Base-by-base conservation (phyloP, 2,797 vertebrate species). In the Atherinosoma microstoma region DNA sequence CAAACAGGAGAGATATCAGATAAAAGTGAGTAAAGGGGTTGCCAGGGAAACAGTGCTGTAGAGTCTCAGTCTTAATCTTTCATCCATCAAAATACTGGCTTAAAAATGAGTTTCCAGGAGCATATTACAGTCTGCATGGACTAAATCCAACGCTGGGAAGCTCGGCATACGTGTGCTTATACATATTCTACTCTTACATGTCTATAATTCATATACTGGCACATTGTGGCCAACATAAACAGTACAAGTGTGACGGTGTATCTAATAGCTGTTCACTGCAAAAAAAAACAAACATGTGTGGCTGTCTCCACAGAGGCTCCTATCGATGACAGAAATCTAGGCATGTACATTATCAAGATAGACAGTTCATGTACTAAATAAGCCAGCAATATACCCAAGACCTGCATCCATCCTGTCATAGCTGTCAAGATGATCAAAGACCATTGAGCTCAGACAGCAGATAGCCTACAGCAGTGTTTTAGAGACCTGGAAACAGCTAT, bases 31-130 rank as follows among this genome's bases (percentile, higher is more conserved):
- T 83, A 84, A 87, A 83, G 51, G 15, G 78, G 94, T 94, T 94
- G 91, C 93, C 91, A 94, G 56, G 91, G 94, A 93, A 94, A 94
- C 94, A 87, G 86, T 56, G 76, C 78, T 72, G 84, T 78, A 64
- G 83, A 93, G 84, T 78, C 88, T 78, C 71, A 22, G 80, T 87
- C 80, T 84, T 86, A 90, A 93, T 89, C 89, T 88, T 82, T 85
- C 86, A 90, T 90, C 90, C 82, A 89, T 93, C 88, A 92, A 92
- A 92, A 89, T 71, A 82, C 66, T 85, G 83, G 65, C 80, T 89
- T 83, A 81, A 75, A 89, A 84, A 89, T 36, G 58, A 84, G 76
- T 69, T 35, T 74, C 81, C 56, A 11, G 76, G 81, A 75, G 85
- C 80, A 60, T 32, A 76, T 75, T 80, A 67, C n/a, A 15, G 62